These are phyloP conservation scores for Catalaphyllia jardinei DNA, from an alignment of 64 coral and sea anemone genomes.

Conservation along the genomic window DNA sequence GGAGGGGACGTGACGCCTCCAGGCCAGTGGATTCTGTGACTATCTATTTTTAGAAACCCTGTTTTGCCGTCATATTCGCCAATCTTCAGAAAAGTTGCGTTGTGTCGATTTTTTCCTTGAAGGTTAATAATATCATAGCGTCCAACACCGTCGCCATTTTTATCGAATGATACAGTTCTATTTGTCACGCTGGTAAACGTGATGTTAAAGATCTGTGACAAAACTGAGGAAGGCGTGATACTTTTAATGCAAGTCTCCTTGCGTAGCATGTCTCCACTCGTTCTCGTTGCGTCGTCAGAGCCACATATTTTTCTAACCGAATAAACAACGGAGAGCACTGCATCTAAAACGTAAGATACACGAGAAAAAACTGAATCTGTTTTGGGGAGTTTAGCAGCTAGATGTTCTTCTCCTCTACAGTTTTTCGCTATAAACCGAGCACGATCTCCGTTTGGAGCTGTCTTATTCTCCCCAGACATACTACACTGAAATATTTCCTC, in stretches of 20 bases:
- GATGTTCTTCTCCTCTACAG: neutral
- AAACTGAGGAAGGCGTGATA: slow-evolving; percentile 12
- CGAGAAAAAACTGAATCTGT: slow-evolving; percentile 12
- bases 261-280: neutral
- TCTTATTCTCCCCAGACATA: neutral
- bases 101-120: neutral
- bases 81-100: slow-evolving; percentile 6
- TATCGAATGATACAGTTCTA: slow-evolving; percentile 41
- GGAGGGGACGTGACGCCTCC: neutral
- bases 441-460: neutral
- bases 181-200: slow-evolving; percentile 37
- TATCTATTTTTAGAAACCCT: slow-evolving; percentile 1
- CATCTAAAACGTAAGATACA: slow-evolving; percentile 58
- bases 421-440: neutral
- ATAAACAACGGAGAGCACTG: slow-evolving; percentile 55
- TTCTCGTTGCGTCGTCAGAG: neutral
- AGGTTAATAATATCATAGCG: slow-evolving; percentile 61
- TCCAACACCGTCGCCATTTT: slow-evolving; percentile 40
- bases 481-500: slow-evolving; percentile 10
- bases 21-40: slow-evolving; percentile 33
- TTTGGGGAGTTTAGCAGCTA: neutral
- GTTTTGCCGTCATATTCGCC: slow-evolving; percentile 41
- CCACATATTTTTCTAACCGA: slow-evolving; percentile 32
- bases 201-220: slow-evolving; percentile 25
- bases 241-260: slow-evolving; percentile 1